Evolutionary conservation across 2,797 vertebrate genomes (phyloP).

Genomic region (Macropus fuliginosus): DNA sequence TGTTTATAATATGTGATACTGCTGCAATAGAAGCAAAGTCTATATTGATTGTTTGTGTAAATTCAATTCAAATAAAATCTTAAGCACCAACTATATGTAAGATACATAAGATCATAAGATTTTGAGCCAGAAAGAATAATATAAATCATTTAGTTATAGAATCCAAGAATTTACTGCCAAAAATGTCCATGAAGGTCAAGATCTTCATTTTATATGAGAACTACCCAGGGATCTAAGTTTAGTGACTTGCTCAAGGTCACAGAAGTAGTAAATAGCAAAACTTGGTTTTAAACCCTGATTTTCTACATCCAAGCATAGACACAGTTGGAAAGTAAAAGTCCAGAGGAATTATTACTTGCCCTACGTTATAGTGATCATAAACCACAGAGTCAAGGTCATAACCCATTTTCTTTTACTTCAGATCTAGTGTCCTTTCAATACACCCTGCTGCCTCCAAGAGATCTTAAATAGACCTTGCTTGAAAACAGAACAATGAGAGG

Average conservation of each 20-base stretch:
- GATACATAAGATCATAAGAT: background rate
- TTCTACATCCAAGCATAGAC: background rate
- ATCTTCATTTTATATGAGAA: background rate
- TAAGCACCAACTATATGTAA: background rate
- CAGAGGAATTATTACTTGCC: background rate
- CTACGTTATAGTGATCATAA: background rate
- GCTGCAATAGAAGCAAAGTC: background rate
- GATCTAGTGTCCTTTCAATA: background rate
- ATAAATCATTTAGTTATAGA: background rate
- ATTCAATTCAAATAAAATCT: background rate
- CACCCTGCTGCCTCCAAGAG: background rate
- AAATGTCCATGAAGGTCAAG: background rate
- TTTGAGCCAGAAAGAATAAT: background rate
- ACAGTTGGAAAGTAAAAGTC: background rate
- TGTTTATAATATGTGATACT: background rate
- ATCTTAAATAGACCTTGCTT: background rate
- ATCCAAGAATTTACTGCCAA: background rate
- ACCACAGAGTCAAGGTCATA: background rate
- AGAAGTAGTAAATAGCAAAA: background rate
- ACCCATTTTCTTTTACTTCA: background rate
- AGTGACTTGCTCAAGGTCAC: background rate
- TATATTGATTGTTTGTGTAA: background rate
- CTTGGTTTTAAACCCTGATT: background rate
- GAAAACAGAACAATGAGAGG: background rate
- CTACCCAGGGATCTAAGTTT: background rate